Base-by-base conservation (phyloP, 2,113 vertebrate species). In the Syrmaticus mikado region DNA sequence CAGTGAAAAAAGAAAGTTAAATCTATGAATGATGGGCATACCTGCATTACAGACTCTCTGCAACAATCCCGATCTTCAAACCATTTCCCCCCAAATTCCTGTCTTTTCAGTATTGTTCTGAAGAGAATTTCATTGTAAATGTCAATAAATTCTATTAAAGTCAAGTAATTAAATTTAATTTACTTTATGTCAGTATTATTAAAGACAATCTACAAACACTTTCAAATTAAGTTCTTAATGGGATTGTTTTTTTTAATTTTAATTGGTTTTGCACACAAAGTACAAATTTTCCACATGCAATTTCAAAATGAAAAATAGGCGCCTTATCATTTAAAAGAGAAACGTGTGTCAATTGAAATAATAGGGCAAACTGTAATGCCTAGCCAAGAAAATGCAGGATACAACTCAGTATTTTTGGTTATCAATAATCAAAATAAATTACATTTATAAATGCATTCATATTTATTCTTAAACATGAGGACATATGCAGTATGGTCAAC, bases 1-100 rank as follows among this genome's bases (percentile, higher is more conserved):
- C 46, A 92, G 91, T 8, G 75, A 41, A 92, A 93, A 18, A 94
- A 85, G 93, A 70, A 86, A 76, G 4, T 91, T 77, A 82, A 53
- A 86, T 50, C 27, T 71, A 4, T 79, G 60, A 85, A 50, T 48
- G 15, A 71, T 25, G 64, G 41, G 28, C 41, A 87, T 24, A 71
- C 6, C 21, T 73, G 67, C 14, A 57, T 24, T 62, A 40, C 17
- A 94, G 36, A 82, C 38, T 71, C 38, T 68, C 70, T 64, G 74
- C n/a, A 87, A 84, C 50, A 67, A 55, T 57, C 14, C 32, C 76
- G 57, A 14, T 48, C 18, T 18, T 62, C 40, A 82, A 30, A 73
- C 13, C 1, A 30, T 45, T 78, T 85, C 36, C n/a, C 30, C 22
- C 52, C 52, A 21, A 13, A 72, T 34, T 79, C 6, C 13, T 72